Percentiles rank a stretch among this genome's conserved stretches.
Evolutionary conservation across 2,113 vertebrate genomes (phyloP).

Genomic region (Tragelaphus imberbis): DNA sequence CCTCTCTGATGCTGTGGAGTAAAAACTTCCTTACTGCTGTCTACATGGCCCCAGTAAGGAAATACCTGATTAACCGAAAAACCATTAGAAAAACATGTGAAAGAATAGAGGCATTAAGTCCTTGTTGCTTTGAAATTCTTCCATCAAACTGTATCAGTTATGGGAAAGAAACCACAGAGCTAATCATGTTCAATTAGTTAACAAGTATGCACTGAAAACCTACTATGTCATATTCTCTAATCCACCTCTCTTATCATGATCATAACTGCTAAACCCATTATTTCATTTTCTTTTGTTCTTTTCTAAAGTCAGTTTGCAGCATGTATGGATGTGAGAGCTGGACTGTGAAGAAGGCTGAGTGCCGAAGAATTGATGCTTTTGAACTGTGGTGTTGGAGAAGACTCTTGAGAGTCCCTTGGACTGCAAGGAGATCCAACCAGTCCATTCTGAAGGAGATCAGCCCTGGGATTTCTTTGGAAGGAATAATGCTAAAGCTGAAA

Average conservation of each 20-base stretch:
- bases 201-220: background rate
- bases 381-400: no score
- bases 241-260: background rate
- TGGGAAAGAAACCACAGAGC: background rate
- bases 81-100: background rate
- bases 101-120: background rate
- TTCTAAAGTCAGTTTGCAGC: slow-evolving; percentile 10
- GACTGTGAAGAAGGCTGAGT: no score
- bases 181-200: background rate
- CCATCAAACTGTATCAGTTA: background rate
- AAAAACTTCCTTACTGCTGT: background rate
- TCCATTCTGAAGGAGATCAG: no score
- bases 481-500: no score
- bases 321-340: no score
- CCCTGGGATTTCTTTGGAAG: no score
- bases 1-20: background rate
- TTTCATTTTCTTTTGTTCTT: slow-evolving; percentile 29
- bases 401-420: no score
- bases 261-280: background rate
- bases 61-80: background rate
- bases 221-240: slow-evolving; percentile 31
- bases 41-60: background rate
- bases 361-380: no score
- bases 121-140: slow-evolving; percentile 21
- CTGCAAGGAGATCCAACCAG: no score